Conservation (phyloP, 2,888 invertebrate species). For the Patella ulyssiponensis region DNA sequence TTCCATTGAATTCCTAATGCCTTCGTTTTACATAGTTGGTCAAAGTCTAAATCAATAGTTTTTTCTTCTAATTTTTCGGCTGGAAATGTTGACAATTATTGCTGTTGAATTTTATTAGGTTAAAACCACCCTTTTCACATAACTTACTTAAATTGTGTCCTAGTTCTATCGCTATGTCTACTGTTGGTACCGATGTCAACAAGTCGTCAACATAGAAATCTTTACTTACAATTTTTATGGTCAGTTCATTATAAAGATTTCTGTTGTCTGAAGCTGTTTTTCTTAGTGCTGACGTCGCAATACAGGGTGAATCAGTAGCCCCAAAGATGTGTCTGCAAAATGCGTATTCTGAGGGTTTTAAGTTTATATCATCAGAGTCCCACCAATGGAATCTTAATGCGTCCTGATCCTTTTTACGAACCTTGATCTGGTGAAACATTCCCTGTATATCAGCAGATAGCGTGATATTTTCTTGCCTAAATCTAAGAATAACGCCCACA, state of each 20-base stretch:
- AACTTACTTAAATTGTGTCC: slow-evolving; percentile 17
- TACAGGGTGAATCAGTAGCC: neutral
- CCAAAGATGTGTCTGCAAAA: slow-evolving; percentile 16
- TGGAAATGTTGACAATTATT: slow-evolving; percentile 26
- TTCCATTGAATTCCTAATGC: slow-evolving; percentile 27
- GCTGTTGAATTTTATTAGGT: slow-evolving; percentile 23
- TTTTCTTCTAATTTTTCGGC: slow-evolving; percentile 1
- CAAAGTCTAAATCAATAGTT: slow-evolving; percentile 17
- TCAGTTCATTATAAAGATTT: slow-evolving; percentile 19
- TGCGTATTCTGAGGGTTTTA: neutral
- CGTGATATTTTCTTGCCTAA: slow-evolving; percentile 31
- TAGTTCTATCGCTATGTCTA: slow-evolving; percentile 4
- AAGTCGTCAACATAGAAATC: slow-evolving; percentile 38
- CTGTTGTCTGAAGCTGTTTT: slow-evolving; percentile 9
- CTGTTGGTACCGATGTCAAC: slow-evolving; percentile 28
- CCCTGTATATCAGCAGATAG: slow-evolving; percentile 37
- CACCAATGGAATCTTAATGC: slow-evolving; percentile 36
- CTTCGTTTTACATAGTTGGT: slow-evolving; percentile 12
- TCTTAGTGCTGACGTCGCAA: neutral
- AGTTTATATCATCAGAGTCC: no score
- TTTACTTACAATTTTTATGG: slow-evolving; percentile 18
- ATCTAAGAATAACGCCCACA: slow-evolving; percentile 36
- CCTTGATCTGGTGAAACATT: slow-evolving; percentile 33
- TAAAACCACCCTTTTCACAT: slow-evolving; percentile 25
- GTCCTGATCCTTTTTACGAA: slow-evolving; percentile 23